Percentiles rank a stretch among this genome's conserved stretches.
Conservation (phyloP, 2,113 vertebrate genomes). For the Chaenocephalus aceratus region DNA sequence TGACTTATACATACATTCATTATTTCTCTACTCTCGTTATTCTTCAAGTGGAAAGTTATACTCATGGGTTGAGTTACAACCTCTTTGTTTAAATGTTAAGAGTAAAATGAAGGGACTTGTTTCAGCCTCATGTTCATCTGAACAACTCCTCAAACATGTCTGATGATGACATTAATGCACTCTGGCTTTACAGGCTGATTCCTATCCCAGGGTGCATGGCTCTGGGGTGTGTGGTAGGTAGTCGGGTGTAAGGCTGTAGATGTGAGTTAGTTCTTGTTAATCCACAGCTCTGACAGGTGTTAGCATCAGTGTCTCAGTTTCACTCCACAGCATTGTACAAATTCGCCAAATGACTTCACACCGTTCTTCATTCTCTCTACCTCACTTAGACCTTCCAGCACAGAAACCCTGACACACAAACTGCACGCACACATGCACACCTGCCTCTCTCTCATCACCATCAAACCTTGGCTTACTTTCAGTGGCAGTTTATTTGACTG, state of each 20-base stretch:
- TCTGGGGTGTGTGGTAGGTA: conserved; percentile 1
- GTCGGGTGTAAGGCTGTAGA: conserved; percentile 1
- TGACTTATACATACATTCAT: no score
- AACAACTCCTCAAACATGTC: conserved; percentile 26
- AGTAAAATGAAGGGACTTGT: neutral
- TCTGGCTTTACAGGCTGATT: conserved; percentile 22
- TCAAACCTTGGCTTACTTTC: conserved; percentile 63
- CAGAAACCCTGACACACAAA: conserved; percentile 15
- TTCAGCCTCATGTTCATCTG: neutral
- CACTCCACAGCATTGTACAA: conserved; percentile 40
- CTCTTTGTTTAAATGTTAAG: neutral
- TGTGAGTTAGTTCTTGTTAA: conserved; percentile 38
- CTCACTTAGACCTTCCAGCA: conserved; percentile 28
- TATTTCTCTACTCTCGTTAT: neutral
- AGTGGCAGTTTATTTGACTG: conserved; percentile 60
- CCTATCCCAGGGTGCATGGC: neutral
- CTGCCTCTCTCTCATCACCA: conserved; percentile 49
- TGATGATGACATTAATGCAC: conserved; percentile 25
- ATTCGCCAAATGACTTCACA: conserved; percentile 56
- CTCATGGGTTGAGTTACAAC: neutral
- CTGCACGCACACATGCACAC: conserved; percentile 19
- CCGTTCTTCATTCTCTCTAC: conserved; percentile 23
- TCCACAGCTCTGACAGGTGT: conserved; percentile 55
- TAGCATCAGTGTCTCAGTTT: conserved; percentile 45
- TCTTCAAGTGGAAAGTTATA: neutral